Evolutionary conservation across 2,113 vertebrate species (phyloP), one percentile per base, ranked within the genome.

Genomic region (Oryzias celebensis): DNA sequence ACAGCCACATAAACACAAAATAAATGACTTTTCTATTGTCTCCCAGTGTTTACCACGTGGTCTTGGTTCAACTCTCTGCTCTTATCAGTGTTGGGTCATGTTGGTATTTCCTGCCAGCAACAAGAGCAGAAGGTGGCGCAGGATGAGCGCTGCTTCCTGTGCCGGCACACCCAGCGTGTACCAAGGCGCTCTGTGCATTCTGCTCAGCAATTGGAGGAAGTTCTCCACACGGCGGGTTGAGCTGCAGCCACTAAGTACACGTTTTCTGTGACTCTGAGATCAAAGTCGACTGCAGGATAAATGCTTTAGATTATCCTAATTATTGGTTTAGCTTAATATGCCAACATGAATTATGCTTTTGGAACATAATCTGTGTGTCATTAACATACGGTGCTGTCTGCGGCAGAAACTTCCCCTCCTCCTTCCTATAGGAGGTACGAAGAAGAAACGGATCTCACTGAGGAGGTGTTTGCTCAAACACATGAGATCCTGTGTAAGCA

Each of bases 141-240:
- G 90, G 89, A 88, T 91, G 89, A 91, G 49, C 66, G 72, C 67
- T 81, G 73, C 84, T 94, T 93, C 92, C 90, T 90, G 73, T 68
- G 62, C 57, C 87, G 82, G 74, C 82, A 85, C 88, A 84, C 88
- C 86, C 85, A 87, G 3, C 14, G 15, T 58, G 80, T 65, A 72
- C 73, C 64, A 84, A 47, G 65, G 54, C 50, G 41, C 67, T 28
- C 57, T 23, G 23, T 3, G 43, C 61, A 26, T 51, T 36, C 42
- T 3, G 42, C 62, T 18, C 61, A 24, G 56, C 43, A 47, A 58
- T 54, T 50, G 49, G n/a, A 68, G 56, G 72, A 75, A 64, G 68
- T 24, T 45, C 44, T 64, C 6, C 0, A n/a, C 24, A 22, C 51
- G 26, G 42, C n/a, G 43, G 23, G 41, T 55, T 2, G 20, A 59